Conservation (phyloP, 2,888 invertebrate genomes). For the Tachina lurida region DNA sequence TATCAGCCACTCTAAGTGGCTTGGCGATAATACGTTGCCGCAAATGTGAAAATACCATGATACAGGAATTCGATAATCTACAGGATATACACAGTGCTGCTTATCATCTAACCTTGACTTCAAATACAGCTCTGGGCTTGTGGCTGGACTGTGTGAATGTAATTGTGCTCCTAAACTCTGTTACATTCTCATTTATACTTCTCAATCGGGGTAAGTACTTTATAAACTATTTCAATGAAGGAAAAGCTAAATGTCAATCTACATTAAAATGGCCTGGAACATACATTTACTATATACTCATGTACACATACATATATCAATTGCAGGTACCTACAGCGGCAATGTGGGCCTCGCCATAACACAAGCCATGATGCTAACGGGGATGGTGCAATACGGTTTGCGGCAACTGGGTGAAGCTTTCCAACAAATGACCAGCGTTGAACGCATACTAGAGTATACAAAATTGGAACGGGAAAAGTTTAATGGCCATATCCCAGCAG, state of each 20-base stretch:
- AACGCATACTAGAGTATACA: slow-evolving; percentile 88
- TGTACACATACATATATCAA: neutral
- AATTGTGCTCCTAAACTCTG: slow-evolving; percentile 87
- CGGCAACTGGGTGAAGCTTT: slow-evolving; percentile 88
- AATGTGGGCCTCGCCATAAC: slow-evolving; percentile 89
- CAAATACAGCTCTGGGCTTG: slow-evolving; percentile 87
- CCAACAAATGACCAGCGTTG: slow-evolving; percentile 89
- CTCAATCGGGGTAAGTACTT: slow-evolving; percentile 84
- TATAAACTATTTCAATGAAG: neutral
- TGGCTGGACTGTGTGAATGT: slow-evolving; percentile 89
- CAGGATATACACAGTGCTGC: slow-evolving; percentile 85
- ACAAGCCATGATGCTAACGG: slow-evolving; percentile 88
- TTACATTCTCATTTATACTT: slow-evolving; percentile 86
- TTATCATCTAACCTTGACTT: slow-evolving; percentile 81
- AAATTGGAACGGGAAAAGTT: slow-evolving; percentile 85
- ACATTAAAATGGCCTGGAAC: too few relatives aligned
- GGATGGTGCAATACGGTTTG: slow-evolving; percentile 88
- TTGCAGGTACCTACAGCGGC: slow-evolving; percentile 84
- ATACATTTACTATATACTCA: neutral
- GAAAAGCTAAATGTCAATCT: too few relatives aligned
- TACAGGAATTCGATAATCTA: slow-evolving; percentile 88
- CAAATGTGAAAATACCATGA: slow-evolving; percentile 88
- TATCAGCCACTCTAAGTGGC: slow-evolving; percentile 92
- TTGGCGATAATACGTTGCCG: slow-evolving; percentile 93
- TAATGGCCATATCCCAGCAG: slow-evolving; percentile 83